phyloP scores from a whole-genome alignment of 1,140 invertebrate genomes.

The Psilanteris sp. region DNA sequence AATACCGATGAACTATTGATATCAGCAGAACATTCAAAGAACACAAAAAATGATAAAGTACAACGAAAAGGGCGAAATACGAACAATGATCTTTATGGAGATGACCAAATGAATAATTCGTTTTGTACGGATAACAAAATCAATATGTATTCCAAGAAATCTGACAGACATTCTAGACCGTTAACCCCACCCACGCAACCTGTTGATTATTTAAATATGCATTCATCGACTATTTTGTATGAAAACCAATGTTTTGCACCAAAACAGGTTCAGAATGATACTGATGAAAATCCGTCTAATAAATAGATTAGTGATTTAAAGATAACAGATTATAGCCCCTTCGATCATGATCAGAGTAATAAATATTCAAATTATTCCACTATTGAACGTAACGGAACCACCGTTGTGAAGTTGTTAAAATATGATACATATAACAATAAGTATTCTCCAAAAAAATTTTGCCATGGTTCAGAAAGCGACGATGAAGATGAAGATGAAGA shows the following conservation, averaged over 20 bases:
- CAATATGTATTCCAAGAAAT: too few species aligned
- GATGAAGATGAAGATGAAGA: constrained; percentile 60
- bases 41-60: not conserved
- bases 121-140: too few species aligned
- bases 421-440: constrained; percentile 7
- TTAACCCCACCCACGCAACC: constrained; percentile 67
- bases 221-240: constrained; percentile 66
- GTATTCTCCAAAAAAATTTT: constrained; percentile 5
- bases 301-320: not conserved
- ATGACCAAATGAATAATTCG: too few species aligned
- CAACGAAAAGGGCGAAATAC: not conserved
- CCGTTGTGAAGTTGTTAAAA: constrained; percentile 33
- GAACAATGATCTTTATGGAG: not conserved
- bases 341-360: constrained; percentile 7
- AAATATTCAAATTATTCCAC: constrained; percentile 6
- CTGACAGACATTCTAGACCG: constrained; percentile 69
- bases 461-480: constrained; percentile 51
- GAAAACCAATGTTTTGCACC: constrained; percentile 69
- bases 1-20: constrained; percentile 28
- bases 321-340: constrained; percentile 4
- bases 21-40: not conserved
- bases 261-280: too few species aligned
- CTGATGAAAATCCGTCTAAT: constrained; percentile 1
- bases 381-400: constrained; percentile 17
- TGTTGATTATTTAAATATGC: constrained; percentile 21